phyloP scores from a whole-genome alignment of 2,797 vertebrate genomes.

The Cossypha caffra region DNA sequence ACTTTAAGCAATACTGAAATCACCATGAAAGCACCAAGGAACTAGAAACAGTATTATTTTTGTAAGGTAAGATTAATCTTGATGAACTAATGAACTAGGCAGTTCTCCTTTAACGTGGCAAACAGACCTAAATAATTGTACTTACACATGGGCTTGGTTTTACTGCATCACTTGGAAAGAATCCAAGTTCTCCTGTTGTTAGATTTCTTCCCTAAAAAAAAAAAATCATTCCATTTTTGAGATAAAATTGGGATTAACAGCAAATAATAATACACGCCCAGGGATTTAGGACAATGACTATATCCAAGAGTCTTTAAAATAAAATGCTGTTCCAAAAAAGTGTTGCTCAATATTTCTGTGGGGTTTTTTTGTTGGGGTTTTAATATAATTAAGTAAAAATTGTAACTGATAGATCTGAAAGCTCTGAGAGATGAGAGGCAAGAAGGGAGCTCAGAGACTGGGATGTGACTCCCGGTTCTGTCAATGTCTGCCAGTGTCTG shows the following conservation, averaged over 20 bases:
- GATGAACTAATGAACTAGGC: background rate
- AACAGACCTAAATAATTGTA: slow-evolving; percentile 54
- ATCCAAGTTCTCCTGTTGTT: slow-evolving; percentile 91
- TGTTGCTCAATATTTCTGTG: background rate
- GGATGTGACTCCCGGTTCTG: background rate
- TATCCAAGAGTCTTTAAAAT: background rate
- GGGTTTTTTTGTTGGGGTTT: background rate
- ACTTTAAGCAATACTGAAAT: background rate
- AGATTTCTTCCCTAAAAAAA: slow-evolving; percentile 89
- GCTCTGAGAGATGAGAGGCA: background rate
- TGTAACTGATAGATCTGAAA: background rate
- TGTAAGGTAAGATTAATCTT: background rate
- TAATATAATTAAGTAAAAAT: background rate
- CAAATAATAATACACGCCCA: background rate
- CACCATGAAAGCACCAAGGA: background rate
- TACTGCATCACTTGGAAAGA: slow-evolving; percentile 94
- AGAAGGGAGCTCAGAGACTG: background rate
- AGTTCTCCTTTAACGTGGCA: background rate
- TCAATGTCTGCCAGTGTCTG: background rate
- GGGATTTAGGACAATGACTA: background rate
- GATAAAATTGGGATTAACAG: background rate
- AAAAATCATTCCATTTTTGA: background rate
- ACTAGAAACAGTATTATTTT: background rate
- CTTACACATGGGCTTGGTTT: slow-evolving; percentile 96
- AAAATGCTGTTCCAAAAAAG: background rate